Evolutionary conservation across 1,140 invertebrate species (phyloP).

Genomic region (Pseudomyrmex gracilis): DNA sequence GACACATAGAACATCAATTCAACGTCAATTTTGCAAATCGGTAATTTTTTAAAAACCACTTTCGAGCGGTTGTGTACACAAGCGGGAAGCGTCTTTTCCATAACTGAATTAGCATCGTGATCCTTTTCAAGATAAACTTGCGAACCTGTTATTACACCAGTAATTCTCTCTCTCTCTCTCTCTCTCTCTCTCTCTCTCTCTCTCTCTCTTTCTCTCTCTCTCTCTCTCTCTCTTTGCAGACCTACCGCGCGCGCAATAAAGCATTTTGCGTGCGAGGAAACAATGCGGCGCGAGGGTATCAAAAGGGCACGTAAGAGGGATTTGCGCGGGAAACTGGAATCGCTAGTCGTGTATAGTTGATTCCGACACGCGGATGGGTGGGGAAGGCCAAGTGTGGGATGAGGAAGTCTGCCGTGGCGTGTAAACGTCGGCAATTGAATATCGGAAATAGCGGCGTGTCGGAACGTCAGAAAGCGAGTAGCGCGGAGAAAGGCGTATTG

Average conservation of each 20-base stretch:
- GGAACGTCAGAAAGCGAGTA: slow-evolving; percentile 56
- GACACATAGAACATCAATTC: too few relatives aligned
- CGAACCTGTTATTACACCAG: slow-evolving; percentile 45
- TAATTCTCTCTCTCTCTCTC: slow-evolving; percentile 23
- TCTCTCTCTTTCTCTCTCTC: not conserved
- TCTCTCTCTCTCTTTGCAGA: not conserved
- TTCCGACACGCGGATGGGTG: slow-evolving; percentile 40
- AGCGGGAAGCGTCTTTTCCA: not conserved
- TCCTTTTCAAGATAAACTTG: slow-evolving; percentile 27
- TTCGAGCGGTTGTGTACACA: not conserved
- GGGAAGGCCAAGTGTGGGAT: not conserved
- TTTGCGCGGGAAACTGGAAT: slow-evolving; percentile 40
- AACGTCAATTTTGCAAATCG: too few relatives aligned
- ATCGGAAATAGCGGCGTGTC: slow-evolving; percentile 61
- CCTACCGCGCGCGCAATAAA: slow-evolving; percentile 40
- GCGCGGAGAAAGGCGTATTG: slow-evolving; percentile 37
- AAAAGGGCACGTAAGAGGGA: slow-evolving; percentile 36
- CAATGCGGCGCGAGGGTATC: slow-evolving; percentile 34
- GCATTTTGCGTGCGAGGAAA: slow-evolving; percentile 58
- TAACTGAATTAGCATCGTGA: slow-evolving; percentile 36
- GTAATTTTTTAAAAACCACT: too few relatives aligned
- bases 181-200: too few relatives aligned
- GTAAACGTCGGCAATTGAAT: slow-evolving; percentile 60
- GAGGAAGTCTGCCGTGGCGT: slow-evolving; percentile 42
- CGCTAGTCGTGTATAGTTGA: slow-evolving; percentile 21